Conservation (phyloP, 2,888 invertebrate species). For the Cephus runcator region DNA sequence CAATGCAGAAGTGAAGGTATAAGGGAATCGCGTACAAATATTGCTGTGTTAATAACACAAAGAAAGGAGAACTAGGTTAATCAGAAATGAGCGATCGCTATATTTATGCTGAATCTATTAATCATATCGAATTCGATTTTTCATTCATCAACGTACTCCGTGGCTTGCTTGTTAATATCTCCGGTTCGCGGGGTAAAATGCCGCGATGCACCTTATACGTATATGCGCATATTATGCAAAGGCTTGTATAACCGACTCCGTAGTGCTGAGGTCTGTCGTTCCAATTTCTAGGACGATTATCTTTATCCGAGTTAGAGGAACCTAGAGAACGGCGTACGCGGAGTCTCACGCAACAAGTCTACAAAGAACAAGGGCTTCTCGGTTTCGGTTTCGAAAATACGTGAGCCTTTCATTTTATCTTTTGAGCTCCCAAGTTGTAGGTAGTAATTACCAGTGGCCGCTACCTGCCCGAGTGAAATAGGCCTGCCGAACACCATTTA, state of each 20-base stretch:
- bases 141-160: background rate
- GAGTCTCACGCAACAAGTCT: background rate
- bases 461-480: conserved; percentile 64
- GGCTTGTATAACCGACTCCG: background rate
- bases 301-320: background rate
- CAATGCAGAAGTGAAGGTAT: background rate
- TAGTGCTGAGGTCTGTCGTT: background rate
- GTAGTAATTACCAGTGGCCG: conserved; percentile 66
- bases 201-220: background rate
- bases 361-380: conserved; percentile 20
- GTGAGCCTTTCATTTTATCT: conserved; percentile 49
- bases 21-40: background rate
- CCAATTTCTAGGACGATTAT: background rate
- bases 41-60: background rate
- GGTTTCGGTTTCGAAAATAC: conserved; percentile 48
- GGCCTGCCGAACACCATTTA: conserved; percentile 64
- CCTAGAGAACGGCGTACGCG: background rate
- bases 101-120: background rate
- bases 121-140: background rate
- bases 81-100: background rate
- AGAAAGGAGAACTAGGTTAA: background rate
- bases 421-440: conserved; percentile 53
- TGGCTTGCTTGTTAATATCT: background rate
- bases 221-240: background rate
- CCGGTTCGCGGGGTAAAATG: background rate